These are phyloP conservation scores for Apostichopus leukothele DNA, from an alignment of 53 echinoderm and acorn worm genomes.

Conservation along the genomic window DNA sequence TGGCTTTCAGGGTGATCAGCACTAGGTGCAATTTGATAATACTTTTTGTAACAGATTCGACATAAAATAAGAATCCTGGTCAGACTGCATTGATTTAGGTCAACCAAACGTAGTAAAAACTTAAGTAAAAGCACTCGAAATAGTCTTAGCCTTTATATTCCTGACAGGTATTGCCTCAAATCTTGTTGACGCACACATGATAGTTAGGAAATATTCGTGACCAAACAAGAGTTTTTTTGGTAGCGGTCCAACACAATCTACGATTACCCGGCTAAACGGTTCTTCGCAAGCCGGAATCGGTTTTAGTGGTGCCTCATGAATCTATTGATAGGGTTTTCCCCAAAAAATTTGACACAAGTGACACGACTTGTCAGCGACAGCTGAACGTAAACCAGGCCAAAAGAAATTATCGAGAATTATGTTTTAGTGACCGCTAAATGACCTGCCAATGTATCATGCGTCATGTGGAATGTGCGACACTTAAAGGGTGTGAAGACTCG, in stretches of 20 bases:
- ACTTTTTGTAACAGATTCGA: too few species aligned
- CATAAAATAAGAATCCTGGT: too few species aligned
- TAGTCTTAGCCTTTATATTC: constrained; percentile 58
- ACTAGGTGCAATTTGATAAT: too few species aligned
- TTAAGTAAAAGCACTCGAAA: constrained; percentile 51
- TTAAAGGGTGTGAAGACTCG: too few species aligned
- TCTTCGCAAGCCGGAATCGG: neutral
- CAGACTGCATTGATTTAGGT: constrained; percentile 19
- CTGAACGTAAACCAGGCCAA: constrained; percentile 51
- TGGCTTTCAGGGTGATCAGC: too few species aligned
- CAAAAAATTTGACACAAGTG: constrained; percentile 60
- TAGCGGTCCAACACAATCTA: constrained; percentile 51
- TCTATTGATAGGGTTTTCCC: constrained; percentile 56
- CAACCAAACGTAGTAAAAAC: constrained; percentile 69
- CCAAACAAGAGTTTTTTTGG: constrained; percentile 47
- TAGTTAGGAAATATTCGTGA: constrained; percentile 59
- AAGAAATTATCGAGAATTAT: constrained; percentile 54
- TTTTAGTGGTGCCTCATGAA: constrained; percentile 55
- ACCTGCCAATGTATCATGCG: constrained; percentile 53
- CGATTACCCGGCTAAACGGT: constrained; percentile 46
- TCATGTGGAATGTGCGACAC: too few species aligned
- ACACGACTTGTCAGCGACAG: constrained; percentile 47
- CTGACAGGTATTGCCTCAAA: constrained; percentile 75
- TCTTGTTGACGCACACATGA: constrained; percentile 70
- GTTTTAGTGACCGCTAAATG: constrained; percentile 75